phyloP scores from a whole-genome alignment of 2,113 vertebrate species.

The Drymodes brunneopygia region DNA sequence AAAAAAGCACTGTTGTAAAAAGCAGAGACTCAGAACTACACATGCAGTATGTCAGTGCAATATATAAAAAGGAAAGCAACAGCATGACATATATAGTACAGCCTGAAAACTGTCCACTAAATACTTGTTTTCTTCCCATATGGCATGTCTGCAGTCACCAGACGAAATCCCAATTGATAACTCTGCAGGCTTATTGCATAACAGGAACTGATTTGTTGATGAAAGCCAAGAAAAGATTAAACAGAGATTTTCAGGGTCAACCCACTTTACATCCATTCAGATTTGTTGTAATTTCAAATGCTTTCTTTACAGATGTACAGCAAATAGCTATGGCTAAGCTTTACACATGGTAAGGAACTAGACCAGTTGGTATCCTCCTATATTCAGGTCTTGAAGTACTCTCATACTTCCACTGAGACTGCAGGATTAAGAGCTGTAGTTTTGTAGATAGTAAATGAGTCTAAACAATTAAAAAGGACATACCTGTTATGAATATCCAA shows the following conservation, averaged over 20 bases:
- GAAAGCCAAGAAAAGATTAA: slow-evolving; percentile 56
- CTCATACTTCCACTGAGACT: neutral
- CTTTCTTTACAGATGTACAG: slow-evolving; percentile 5
- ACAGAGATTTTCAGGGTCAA: slow-evolving; percentile 52
- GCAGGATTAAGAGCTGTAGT: neutral
- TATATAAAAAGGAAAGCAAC: neutral
- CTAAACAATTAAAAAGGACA: neutral
- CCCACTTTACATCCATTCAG: slow-evolving; percentile 10
- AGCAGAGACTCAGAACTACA: neutral
- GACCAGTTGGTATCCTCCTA: neutral
- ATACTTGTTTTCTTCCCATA: neutral
- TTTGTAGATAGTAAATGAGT: neutral
- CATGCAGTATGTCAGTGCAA: neutral
- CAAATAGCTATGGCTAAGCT: slow-evolving; percentile 4
- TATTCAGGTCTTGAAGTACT: neutral
- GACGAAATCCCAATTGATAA: slow-evolving; percentile 38
- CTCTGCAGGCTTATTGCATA: slow-evolving; percentile 43
- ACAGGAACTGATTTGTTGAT: slow-evolving; percentile 48
- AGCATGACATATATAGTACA: neutral
- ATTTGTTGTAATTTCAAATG: slow-evolving; percentile 39
- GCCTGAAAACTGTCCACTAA: neutral
- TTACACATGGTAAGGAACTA: slow-evolving; percentile 29
- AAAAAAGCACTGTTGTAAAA: neutral
- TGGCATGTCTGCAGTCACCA: neutral
- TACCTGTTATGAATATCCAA: neutral